Evolutionary conservation across 2,797 vertebrate species (phyloP).

Genomic region (Alectoris magna): DNA sequence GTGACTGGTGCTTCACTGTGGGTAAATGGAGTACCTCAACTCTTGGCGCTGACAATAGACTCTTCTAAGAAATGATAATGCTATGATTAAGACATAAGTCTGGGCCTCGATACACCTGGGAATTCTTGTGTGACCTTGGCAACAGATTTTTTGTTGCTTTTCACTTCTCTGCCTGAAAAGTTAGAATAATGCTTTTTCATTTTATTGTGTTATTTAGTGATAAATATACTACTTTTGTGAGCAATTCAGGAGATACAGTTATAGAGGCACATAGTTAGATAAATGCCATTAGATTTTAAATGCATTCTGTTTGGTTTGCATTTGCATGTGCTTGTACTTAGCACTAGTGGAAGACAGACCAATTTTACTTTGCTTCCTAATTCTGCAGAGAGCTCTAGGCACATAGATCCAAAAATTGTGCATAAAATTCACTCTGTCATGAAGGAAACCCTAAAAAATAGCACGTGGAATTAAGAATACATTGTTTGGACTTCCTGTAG

Average conservation of each 20-base stretch:
- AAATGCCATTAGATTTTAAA: conserved; percentile 28
- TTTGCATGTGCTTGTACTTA: neutral
- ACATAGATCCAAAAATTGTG: neutral
- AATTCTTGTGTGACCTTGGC: conserved; percentile 26
- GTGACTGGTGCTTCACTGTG: conserved; percentile 38
- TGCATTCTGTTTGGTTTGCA: neutral
- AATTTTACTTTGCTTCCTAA: conserved; percentile 5
- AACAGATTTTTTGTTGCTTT: conserved; percentile 14
- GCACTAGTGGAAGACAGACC: neutral
- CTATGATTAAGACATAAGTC: conserved; percentile 38
- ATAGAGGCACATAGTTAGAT: neutral
- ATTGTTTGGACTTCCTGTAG: neutral
- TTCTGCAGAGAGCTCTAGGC: neutral
- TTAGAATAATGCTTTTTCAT: conserved; percentile 10
- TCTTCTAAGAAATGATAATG: conserved; percentile 58
- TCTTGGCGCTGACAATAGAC: conserved; percentile 50
- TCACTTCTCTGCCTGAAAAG: conserved; percentile 22
- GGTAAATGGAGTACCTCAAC: conserved; percentile 63
- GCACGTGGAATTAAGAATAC: neutral
- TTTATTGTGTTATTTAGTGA: neutral
- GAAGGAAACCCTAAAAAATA: neutral
- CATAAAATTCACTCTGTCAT: neutral
- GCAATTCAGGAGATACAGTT: neutral
- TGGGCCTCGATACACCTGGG: neutral
- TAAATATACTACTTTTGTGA: conserved; percentile 17